Percentiles rank a stretch among this genome's conserved stretches.
Conservation (phyloP, 2,888 invertebrate genomes). For the Galerucella calmariensis region DNA sequence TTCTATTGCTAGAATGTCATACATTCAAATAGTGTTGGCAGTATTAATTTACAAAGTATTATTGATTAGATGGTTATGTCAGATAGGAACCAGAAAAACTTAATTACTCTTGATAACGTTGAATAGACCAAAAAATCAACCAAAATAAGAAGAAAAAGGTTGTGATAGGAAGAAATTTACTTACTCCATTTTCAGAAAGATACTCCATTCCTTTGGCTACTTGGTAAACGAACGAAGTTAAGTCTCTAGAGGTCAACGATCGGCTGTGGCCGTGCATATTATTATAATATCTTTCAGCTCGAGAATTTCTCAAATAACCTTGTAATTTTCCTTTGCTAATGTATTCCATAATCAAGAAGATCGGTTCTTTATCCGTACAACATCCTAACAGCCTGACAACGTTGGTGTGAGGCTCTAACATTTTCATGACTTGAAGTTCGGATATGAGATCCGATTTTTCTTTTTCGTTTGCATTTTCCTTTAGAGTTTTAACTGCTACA, state of each 20-base stretch:
- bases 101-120: too few relatives aligned
- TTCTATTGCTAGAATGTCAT: too few relatives aligned
- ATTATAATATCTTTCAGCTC: constrained; percentile 85
- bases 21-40: too few relatives aligned
- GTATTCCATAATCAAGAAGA: constrained; percentile 93
- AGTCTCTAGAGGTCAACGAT: constrained; percentile 84
- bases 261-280: constrained; percentile 82
- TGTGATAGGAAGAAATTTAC: constrained; percentile 53
- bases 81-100: neutral
- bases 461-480: constrained; percentile 89
- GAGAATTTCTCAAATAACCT: constrained; percentile 85
- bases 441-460: constrained; percentile 88
- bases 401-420: constrained; percentile 89
- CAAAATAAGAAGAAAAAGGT: neutral
- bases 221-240: constrained; percentile 92
- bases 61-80: too few relatives aligned
- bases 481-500: constrained; percentile 94
- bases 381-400: constrained; percentile 89
- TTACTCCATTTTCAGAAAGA: constrained; percentile 84
- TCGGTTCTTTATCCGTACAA: constrained; percentile 91
- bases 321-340: constrained; percentile 90
- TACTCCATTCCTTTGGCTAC: constrained; percentile 92
- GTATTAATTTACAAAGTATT: too few relatives aligned
- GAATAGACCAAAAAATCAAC: too few relatives aligned
- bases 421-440: constrained; percentile 92